phyloP scores from a whole-genome alignment of 2,797 vertebrate species.

The Bothrops alternatus region DNA sequence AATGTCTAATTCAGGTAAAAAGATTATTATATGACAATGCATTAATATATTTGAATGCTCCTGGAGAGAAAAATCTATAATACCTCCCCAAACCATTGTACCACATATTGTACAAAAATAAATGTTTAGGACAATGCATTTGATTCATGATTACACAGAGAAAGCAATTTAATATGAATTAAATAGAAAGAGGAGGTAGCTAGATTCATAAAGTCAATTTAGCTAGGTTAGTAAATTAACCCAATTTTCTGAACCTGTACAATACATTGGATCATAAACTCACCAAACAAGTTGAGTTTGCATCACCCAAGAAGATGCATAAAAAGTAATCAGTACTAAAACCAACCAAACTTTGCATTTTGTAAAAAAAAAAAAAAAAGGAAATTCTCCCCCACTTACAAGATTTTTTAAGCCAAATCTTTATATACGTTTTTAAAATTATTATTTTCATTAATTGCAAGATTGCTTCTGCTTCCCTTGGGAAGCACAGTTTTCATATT shows the following conservation, averaged over 20 bases:
- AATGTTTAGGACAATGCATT: neutral
- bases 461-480: neutral
- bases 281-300: neutral
- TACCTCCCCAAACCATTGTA: neutral
- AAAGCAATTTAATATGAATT: neutral
- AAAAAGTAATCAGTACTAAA: neutral
- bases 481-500: neutral
- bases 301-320: neutral
- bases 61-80: neutral
- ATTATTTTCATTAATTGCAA: neutral
- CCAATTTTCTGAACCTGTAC: neutral
- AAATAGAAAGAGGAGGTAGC: neutral
- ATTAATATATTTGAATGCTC: neutral
- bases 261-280: neutral
- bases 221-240: neutral
- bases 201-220: neutral
- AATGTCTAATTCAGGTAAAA: slow-evolving; percentile 79
- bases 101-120: neutral
- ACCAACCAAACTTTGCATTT: neutral
- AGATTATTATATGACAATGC: neutral
- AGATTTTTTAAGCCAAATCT: neutral
- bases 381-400: no score
- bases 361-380: neutral
- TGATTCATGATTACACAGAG: neutral
- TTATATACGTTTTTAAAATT: neutral